Percentiles rank a stretch among this genome's conserved stretches.
Evolutionary conservation across 2,113 vertebrate genomes (phyloP).

Genomic region (Eulacestoma nigropectus): DNA sequence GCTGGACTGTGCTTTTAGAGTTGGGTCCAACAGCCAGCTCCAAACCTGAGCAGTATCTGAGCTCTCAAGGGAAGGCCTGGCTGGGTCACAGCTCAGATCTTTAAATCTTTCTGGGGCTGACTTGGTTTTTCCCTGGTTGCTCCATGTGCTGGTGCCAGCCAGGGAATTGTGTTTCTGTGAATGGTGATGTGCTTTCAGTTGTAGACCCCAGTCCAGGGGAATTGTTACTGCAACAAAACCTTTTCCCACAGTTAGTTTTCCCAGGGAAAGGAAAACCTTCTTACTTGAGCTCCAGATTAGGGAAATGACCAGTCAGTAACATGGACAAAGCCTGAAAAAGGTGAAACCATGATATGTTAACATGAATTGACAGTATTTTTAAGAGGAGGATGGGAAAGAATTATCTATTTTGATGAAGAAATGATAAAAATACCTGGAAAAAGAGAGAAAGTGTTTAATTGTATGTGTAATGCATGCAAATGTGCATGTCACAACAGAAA

Average conservation of each 20-base stretch:
- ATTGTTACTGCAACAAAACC: background rate
- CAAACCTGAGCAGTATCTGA: background rate
- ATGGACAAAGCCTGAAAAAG: background rate
- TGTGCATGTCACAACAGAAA: background rate
- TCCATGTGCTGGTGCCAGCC: background rate
- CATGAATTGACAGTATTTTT: background rate
- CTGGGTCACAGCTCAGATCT: background rate
- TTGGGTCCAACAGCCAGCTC: background rate
- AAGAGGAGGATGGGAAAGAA: background rate
- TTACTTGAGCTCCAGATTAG: background rate
- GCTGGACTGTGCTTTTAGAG: background rate
- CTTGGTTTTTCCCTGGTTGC: background rate
- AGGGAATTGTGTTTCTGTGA: background rate
- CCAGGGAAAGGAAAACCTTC: background rate
- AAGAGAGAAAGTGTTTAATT: background rate
- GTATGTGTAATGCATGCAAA: background rate
- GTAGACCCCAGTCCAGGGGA: background rate
- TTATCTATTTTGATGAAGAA: background rate
- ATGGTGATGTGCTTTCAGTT: accelerated
- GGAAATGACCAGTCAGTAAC: background rate
- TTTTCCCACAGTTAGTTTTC: background rate
- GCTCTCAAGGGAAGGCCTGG: background rate
- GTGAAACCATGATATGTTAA: background rate
- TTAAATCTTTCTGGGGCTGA: background rate
- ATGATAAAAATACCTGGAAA: background rate